phyloP scores from a whole-genome alignment of 2,113 vertebrate species.

The Mus pahari region DNA sequence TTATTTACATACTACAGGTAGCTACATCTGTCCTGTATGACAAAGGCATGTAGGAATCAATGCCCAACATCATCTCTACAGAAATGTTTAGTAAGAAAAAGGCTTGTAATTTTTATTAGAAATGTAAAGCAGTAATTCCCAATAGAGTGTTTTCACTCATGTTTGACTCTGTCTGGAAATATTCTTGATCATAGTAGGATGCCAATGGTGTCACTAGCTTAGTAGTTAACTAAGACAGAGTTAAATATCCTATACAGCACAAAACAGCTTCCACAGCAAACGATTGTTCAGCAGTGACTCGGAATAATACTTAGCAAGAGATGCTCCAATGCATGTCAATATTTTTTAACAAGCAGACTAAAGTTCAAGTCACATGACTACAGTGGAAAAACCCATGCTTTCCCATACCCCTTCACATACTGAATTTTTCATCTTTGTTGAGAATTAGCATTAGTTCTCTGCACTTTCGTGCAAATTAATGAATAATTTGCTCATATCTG shows the following conservation, averaged over 20 bases:
- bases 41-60: not conserved
- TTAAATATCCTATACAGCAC: not conserved
- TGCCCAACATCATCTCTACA: not conserved
- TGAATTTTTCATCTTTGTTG: not conserved
- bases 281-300: not conserved
- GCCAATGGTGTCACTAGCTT: not conserved
- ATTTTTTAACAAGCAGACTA: not conserved
- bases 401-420: not conserved
- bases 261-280: not conserved
- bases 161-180: not conserved
- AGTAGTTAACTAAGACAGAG: not conserved
- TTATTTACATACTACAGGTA: not conserved
- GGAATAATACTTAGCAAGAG: not conserved
- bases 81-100: not conserved
- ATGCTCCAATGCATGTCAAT: accelerated
- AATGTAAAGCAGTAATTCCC: not conserved
- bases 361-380: not conserved
- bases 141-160: not conserved
- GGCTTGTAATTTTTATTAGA: not conserved
- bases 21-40: not conserved
- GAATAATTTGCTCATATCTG: not conserved
- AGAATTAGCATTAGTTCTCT: not conserved
- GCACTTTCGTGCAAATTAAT: not conserved
- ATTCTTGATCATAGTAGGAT: not conserved
- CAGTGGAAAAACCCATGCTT: not conserved